Percentiles rank a stretch among this genome's conserved stretches.
Evolutionary conservation across 2,888 invertebrate species (phyloP).

Genomic region (Philhelius pedissequus): DNA sequence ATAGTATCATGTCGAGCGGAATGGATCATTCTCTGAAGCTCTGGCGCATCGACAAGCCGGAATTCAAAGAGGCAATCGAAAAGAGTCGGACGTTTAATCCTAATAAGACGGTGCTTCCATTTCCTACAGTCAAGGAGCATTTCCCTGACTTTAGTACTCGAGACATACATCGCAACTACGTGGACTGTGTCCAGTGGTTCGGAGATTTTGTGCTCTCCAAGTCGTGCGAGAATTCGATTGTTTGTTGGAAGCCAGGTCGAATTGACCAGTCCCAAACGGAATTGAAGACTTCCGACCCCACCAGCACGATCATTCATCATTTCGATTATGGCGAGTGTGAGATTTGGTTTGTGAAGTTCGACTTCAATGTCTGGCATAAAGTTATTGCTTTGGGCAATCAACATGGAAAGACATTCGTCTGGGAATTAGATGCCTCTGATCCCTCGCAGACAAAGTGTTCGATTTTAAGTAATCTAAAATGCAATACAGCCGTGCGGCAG

Average conservation of each 20-base stretch:
- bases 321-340: constrained; percentile 97
- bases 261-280: constrained; percentile 86
- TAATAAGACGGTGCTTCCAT: constrained; percentile 88
- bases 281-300: constrained; percentile 86
- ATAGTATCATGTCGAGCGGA: constrained; percentile 95
- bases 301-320: constrained; percentile 90
- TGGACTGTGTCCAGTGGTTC: constrained; percentile 98
- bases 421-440: constrained; percentile 94
- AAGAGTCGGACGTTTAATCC: constrained; percentile 91
- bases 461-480: constrained; percentile 91
- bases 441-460: constrained; percentile 89
- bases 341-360: constrained; percentile 98
- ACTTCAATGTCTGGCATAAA: constrained; percentile 94
- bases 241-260: constrained; percentile 97
- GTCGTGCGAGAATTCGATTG: constrained; percentile 97
- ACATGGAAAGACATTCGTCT: constrained; percentile 94
- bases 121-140: constrained; percentile 93
- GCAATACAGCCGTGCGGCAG: constrained; percentile 94
- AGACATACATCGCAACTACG: constrained; percentile 98
- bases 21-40: constrained; percentile 99
- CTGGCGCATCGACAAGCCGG: constrained; percentile 92
- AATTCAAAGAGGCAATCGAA: constrained; percentile 90
- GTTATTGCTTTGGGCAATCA: constrained; percentile 97
- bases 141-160: constrained; percentile 98
- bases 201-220: constrained; percentile 96